Conservation (phyloP, 2,797 vertebrate genomes). For the Phoeniculus purpureus region DNA sequence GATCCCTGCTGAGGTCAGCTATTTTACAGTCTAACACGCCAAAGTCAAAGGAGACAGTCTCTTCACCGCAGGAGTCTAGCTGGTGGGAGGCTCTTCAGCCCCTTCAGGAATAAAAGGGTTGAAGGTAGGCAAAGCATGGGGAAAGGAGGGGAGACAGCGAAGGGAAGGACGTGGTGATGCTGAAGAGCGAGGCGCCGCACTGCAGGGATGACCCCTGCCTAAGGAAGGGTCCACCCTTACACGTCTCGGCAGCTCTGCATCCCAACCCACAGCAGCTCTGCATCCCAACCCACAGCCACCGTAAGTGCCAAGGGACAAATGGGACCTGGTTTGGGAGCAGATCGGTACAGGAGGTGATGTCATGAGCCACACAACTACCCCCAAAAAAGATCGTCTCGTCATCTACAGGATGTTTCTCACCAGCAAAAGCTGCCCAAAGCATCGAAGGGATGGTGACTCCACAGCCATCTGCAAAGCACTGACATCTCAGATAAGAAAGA, state of each 20-base stretch:
- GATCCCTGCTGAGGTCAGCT: slow-evolving; percentile 81
- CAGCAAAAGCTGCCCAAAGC: not conserved
- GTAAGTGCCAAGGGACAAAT: fast-evolving
- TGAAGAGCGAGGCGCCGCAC: not conserved
- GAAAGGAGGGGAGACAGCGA: not conserved
- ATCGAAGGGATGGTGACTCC: not conserved
- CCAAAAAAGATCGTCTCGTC: not conserved
- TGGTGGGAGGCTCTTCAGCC: not conserved
- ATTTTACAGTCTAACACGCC: slow-evolving; percentile 86
- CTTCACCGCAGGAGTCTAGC: not conserved
- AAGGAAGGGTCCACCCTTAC: fast-evolving
- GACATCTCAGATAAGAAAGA: not conserved
- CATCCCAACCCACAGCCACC: not conserved
- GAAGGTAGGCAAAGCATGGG: fast-evolving
- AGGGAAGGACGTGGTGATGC: fast-evolving
- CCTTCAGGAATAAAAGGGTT: not conserved
- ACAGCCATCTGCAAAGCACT: not conserved
- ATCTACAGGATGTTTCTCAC: not conserved
- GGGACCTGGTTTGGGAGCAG: not conserved
- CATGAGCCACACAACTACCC: fast-evolving
- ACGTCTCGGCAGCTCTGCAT: not conserved
- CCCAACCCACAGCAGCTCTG: not conserved
- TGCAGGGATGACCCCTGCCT: fast-evolving
- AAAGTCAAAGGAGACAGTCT: slow-evolving; percentile 83
- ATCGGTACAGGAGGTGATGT: fast-evolving